Evolutionary conservation across 2,888 invertebrate genomes (phyloP), one percentile per base, ranked within the genome.

Genomic region (Scelioninae gen. 2): DNA sequence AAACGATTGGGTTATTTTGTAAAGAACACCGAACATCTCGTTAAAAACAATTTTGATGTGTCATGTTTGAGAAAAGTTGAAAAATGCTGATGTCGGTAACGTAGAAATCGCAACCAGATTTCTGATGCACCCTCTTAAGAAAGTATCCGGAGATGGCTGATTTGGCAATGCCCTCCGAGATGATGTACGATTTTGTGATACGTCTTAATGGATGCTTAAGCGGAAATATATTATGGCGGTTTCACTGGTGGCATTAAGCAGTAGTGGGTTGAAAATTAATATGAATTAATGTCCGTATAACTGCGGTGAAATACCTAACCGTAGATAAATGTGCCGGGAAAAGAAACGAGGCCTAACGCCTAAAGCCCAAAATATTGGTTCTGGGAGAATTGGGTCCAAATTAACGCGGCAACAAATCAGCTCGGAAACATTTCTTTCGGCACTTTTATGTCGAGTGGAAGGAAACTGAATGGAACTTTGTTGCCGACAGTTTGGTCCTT

Each of bases 201-300:
- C 39, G 48, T 61, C 48, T 61, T 61, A 61, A 61, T 61, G 39
- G 61, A 48, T 10, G 50, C 41, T 39, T 48, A 39, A 50, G 28
- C 16, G 16, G 11, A 43, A 64, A 53, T 64, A 53, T 35, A 50
- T 63, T 63, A 46, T 25, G 19, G 46, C 16, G 15, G 52, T 33
- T 39, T 57, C 65, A 39, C 39, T 48, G 65, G 41, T 65, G 57
- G 41, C 45, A 43, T 41, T 63, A 57, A 35, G 48, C 35, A 15
- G 48, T 10, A 46, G 65, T 48, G 48, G 39, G 33, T 39, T 39
- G 55, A 57, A 57, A 48, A 57, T 65, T 65, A 65, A 57, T 65
- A 57, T 28, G 57, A 57, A 65, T 65, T 65, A 57, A 57, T 57
- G 65, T 3, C 39, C 19, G 6, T 31, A 18, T 63, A 63, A 63